Evolutionary conservation across 2,888 invertebrate genomes (phyloP).

Genomic region (Hybos culiciformis): DNA sequence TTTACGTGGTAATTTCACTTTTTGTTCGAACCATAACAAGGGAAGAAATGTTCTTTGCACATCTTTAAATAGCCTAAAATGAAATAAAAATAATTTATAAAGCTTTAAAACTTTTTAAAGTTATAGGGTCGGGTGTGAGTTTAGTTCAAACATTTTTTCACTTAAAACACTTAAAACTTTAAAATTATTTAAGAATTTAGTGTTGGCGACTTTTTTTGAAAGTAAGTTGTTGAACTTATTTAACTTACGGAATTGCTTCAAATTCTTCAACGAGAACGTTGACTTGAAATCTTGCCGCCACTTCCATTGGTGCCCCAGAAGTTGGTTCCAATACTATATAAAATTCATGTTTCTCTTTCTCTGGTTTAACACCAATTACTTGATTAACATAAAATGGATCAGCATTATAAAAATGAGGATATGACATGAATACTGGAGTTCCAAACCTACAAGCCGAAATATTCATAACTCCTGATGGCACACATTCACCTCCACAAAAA

Average conservation of each 20-base stretch:
- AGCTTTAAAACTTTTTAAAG: background rate
- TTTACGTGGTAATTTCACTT: conserved; percentile 43
- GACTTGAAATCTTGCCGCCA: conserved; percentile 63
- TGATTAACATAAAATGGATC: conserved; percentile 50
- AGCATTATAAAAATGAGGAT: conserved; percentile 71
- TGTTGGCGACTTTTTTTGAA: background rate
- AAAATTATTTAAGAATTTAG: background rate
- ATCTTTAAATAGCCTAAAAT: conserved; percentile 47
- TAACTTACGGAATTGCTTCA: conserved; percentile 47
- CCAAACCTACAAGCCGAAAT: conserved; percentile 66
- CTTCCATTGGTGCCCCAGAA: conserved; percentile 61
- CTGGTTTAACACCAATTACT: conserved; percentile 56
- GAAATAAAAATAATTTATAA: conserved; percentile 5
- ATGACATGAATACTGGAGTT: conserved; percentile 69
- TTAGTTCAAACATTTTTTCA: background rate
- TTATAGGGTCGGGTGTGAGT: background rate
- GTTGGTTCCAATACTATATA: conserved; percentile 61
- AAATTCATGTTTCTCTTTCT: conserved; percentile 56
- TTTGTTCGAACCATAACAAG: conserved; percentile 66
- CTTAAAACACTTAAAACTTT: background rate
- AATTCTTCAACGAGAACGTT: conserved; percentile 59
- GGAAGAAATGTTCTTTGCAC: conserved; percentile 59
- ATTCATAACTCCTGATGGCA: conserved; percentile 60
- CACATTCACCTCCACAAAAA: conserved; percentile 58
- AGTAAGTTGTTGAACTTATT: background rate